Conservation (phyloP, 1,140 invertebrate species). For the Bombus haemorrhoidalis region DNA sequence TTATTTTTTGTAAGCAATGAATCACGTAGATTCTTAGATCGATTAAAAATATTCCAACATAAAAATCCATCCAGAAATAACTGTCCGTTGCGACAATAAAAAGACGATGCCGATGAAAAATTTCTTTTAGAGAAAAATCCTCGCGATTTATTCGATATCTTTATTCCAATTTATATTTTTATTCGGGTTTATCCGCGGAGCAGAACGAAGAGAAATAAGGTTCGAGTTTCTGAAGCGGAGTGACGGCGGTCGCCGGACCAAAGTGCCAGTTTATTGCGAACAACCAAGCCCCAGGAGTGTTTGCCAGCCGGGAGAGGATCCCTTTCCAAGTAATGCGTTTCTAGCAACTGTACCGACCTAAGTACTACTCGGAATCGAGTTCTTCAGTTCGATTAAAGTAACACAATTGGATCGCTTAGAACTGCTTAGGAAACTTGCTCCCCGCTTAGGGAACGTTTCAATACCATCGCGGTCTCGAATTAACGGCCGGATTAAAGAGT, state of each 20-base stretch:
- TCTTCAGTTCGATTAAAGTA: constrained; percentile 28
- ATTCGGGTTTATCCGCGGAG: too few relatives aligned
- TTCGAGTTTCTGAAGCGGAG: neutral
- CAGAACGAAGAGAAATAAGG: neutral
- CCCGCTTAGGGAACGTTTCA: neutral
- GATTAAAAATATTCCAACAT: too few relatives aligned
- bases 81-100: too few relatives aligned
- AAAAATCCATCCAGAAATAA: too few relatives aligned
- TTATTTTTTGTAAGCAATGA: too few relatives aligned
- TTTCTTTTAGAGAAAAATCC: neutral
- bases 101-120: neutral
- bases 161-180: neutral
- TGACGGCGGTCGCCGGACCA: neutral
- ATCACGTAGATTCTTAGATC: too few relatives aligned
- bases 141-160: neutral
- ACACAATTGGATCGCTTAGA: constrained; percentile 24
- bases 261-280: constrained; percentile 11
- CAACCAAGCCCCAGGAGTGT: constrained; percentile 1
- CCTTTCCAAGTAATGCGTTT: constrained; percentile 17
- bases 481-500: neutral
- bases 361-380: constrained; percentile 16
- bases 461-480: neutral
- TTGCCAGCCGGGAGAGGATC: constrained; percentile 3
- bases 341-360: neutral
- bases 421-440: constrained; percentile 17